phyloP scores from a whole-genome alignment of 2,113 vertebrate genomes.

The Eudyptes chrysolophus region DNA sequence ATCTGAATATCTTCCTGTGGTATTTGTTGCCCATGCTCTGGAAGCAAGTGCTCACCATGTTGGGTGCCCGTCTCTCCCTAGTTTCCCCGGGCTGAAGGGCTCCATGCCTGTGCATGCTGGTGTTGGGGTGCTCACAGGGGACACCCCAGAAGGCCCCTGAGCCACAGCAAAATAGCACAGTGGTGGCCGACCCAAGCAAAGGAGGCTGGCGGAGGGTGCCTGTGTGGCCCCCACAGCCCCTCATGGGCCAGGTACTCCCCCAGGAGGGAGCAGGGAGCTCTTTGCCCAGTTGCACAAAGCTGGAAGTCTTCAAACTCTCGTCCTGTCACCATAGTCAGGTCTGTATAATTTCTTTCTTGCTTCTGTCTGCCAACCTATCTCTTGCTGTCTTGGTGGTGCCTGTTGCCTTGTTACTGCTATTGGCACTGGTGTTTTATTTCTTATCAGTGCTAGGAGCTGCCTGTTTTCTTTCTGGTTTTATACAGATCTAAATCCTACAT shows the following conservation, averaged over 20 bases:
- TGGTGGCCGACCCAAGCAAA: neutral
- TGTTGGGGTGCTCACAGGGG: neutral
- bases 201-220: neutral
- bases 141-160: accelerated
- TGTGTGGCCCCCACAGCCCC: accelerated
- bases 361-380: slow-evolving; percentile 51
- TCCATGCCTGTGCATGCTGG: neutral
- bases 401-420: slow-evolving; percentile 38
- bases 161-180: accelerated
- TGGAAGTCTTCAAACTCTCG: neutral
- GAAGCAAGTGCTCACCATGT: accelerated
- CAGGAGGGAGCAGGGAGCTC: neutral
- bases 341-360: slow-evolving; percentile 45
- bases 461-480: slow-evolving; percentile 46
- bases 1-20: neutral
- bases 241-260: neutral
- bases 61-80: accelerated
- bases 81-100: neutral
- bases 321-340: neutral
- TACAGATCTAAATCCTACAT: slow-evolving; percentile 11
- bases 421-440: slow-evolving; percentile 36
- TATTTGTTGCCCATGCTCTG: neutral
- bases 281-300: neutral
- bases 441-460: slow-evolving; percentile 39
- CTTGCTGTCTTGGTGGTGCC: slow-evolving; percentile 56